Percentiles rank a stretch among this genome's conserved stretches.
Evolutionary conservation across 2,888 invertebrate genomes (phyloP).

Genomic region (Drosophila kanekoi): DNA sequence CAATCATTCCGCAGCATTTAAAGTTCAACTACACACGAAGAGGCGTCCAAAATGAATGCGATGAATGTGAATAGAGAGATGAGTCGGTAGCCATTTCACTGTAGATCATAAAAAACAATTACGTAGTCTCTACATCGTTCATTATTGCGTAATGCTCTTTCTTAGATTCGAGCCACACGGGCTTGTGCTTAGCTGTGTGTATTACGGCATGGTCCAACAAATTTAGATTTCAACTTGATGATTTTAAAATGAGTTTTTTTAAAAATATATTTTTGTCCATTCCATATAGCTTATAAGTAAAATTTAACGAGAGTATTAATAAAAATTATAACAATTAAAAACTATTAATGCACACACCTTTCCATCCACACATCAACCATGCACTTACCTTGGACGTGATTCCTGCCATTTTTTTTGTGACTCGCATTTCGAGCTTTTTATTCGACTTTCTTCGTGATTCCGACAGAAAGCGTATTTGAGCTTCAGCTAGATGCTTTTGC

Average conservation of each 20-base stretch:
- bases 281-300: too few species aligned
- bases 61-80: slow-evolving; percentile 24
- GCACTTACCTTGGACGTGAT: too few species aligned
- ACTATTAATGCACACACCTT: too few species aligned
- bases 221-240: background rate
- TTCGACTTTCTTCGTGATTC: background rate
- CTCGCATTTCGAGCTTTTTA: too few species aligned
- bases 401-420: too few species aligned
- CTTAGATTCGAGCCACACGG: background rate
- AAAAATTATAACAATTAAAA: too few species aligned
- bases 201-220: background rate
- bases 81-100: slow-evolving; percentile 69
- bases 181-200: background rate
- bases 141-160: slow-evolving; percentile 45
- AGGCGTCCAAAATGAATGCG: slow-evolving; percentile 33
- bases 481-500: slow-evolving; percentile 6
- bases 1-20: slow-evolving; percentile 58
- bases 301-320: too few species aligned
- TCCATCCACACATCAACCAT: too few species aligned
- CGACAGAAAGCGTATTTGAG: slow-evolving; percentile 40
- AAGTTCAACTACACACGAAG: slow-evolving; percentile 55
- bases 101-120: slow-evolving; percentile 77
- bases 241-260: too few species aligned
- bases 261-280: too few species aligned
- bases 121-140: slow-evolving; percentile 49